Conservation (phyloP, 2,113 vertebrate species). For the Thamnaconus septentrionalis region DNA sequence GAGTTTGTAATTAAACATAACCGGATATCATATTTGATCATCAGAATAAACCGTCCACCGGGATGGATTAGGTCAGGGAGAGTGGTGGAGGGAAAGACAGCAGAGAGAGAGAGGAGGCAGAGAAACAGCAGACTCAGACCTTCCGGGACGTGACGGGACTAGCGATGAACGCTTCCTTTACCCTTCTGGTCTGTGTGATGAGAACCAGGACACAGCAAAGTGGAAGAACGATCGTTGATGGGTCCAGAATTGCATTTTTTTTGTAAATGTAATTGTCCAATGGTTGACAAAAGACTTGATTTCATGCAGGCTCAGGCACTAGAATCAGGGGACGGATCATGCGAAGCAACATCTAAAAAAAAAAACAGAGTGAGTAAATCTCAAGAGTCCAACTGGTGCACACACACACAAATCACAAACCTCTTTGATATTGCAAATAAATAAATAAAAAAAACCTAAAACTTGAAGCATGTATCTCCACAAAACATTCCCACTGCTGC, state of each 20-base stretch:
- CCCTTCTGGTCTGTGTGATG: not conserved
- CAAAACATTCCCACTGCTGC: conserved; percentile 39
- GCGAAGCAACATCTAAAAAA: conserved; percentile 10
- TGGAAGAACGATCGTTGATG: too few species aligned
- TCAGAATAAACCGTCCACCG: conserved; percentile 37
- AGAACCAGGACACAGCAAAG: conserved; percentile 17
- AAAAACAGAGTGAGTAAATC: conserved; percentile 5
- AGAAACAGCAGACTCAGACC: conserved; percentile 23
- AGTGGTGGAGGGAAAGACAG: conserved; percentile 12
- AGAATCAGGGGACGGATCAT: not conserved
- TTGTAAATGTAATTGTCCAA: conserved; percentile 21
- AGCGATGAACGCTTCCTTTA: conserved; percentile 41
- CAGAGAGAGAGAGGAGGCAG: not conserved
- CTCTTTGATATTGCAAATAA: conserved; percentile 18
- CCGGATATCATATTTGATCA: conserved; percentile 14
- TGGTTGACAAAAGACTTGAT: conserved; percentile 16
- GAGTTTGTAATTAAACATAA: too few species aligned
- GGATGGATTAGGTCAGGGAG: conserved; percentile 10
- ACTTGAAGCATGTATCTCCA: conserved; percentile 26
- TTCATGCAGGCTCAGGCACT: conserved; percentile 30
- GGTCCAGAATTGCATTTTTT: conserved; percentile 5
- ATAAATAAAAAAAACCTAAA: conserved; percentile 27
- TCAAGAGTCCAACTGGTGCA: not conserved
- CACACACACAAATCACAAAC: conserved; percentile 1
- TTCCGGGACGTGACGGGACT: conserved; percentile 51